Percentiles rank a stretch among this genome's conserved stretches.
Conservation (phyloP, 1,140 invertebrate species). For the Muscidifurax raptorellus region DNA sequence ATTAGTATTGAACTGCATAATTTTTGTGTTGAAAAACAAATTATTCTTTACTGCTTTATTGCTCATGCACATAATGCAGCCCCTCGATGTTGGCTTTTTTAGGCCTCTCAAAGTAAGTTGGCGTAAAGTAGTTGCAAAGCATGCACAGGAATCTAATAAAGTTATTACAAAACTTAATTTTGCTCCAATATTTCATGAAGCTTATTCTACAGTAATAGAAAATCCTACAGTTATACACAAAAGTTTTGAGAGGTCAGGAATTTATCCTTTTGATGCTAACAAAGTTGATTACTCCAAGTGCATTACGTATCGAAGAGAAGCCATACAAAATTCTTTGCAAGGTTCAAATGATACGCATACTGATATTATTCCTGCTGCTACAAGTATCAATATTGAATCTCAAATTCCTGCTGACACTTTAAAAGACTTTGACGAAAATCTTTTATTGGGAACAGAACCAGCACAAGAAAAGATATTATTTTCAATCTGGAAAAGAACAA, state of each 20-base stretch:
- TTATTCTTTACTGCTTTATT: conserved; percentile 59
- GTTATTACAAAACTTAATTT: conserved; percentile 63
- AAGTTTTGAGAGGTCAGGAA: conserved; percentile 64
- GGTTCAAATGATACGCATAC: too few relatives aligned
- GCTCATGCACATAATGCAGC: conserved; percentile 71
- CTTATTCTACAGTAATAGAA: conserved; percentile 52
- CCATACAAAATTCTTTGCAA: too few relatives aligned
- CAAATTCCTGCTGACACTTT: too few relatives aligned
- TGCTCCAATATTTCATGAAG: conserved; percentile 62
- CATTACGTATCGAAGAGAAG: conserved; percentile 50
- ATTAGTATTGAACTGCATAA: conserved; percentile 56
- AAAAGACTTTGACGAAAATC: too few relatives aligned
- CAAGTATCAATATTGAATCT: too few relatives aligned
- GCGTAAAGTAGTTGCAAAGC: conserved; percentile 60
- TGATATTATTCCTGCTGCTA: too few relatives aligned
- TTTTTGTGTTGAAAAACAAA: conserved; percentile 60
- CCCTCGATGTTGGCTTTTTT: conserved; percentile 68
- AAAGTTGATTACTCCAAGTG: conserved; percentile 63
- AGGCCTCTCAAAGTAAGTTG: too few relatives aligned
- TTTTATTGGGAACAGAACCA: too few relatives aligned
- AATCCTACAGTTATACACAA: conserved; percentile 59
- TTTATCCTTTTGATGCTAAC: conserved; percentile 65
- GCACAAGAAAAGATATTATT: too few relatives aligned
- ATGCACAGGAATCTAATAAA: conserved; percentile 53
- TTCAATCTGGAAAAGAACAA: too few relatives aligned